A percentile compares a stretch with the other conserved stretches of the same genome.
These are phyloP conservation scores for Typhlichthys eigenmanni DNA, from an alignment of 2,797 vertebrate species.

Conservation along the genomic window DNA sequence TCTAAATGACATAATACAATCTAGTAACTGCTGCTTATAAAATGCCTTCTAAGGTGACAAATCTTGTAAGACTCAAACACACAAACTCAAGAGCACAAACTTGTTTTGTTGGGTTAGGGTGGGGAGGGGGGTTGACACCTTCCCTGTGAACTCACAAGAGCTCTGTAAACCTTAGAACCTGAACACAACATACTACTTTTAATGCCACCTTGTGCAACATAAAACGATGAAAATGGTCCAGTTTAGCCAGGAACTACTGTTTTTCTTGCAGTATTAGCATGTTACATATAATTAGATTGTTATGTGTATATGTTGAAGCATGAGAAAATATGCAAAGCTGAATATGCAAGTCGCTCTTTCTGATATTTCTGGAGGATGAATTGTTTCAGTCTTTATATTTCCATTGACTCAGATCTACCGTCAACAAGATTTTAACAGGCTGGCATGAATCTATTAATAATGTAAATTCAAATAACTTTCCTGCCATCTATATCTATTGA, in stretches of 20 bases:
- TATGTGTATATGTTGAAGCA: conserved; percentile 1
- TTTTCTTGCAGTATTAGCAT: conserved; percentile 19
- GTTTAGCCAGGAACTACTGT: neutral
- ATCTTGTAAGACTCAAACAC: conserved; percentile 1
- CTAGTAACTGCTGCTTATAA: conserved; percentile 8
- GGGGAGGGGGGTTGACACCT: too few relatives aligned
- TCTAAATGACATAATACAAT: conserved; percentile 10
- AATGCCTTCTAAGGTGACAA: too few relatives aligned
- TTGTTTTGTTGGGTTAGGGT: neutral
- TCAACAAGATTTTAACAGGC: too few relatives aligned
- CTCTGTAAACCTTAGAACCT: conserved; percentile 1
- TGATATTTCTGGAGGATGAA: too few relatives aligned
- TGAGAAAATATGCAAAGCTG: neutral
- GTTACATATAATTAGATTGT: conserved; percentile 28
- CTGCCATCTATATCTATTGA: neutral
- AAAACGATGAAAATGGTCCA: neutral
- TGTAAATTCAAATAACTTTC: neutral
- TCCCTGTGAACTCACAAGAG: neutral
- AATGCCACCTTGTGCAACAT: too few relatives aligned
- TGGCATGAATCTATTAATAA: too few relatives aligned
- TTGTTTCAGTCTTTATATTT: neutral
- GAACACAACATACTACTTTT: neutral
- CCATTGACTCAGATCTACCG: neutral
- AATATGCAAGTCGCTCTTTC: neutral
- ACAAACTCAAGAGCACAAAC: conserved; percentile 17